A percentile compares a stretch with the other conserved stretches of the same genome.
phyloP scores from a whole-genome alignment of 1,140 invertebrate genomes.

The Cydia amplana region DNA sequence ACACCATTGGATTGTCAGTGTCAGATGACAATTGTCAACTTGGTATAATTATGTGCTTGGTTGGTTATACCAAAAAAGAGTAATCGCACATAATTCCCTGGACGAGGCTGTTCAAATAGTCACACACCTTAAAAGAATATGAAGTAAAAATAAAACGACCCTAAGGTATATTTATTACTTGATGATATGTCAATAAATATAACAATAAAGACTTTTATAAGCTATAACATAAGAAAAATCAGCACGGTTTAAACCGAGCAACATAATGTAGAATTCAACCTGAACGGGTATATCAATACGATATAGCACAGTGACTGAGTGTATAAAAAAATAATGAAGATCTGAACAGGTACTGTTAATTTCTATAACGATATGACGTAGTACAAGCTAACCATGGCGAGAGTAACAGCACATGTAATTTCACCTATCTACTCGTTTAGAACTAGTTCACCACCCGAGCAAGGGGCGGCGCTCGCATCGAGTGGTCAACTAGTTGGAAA shows the following conservation, averaged over 20 bases:
- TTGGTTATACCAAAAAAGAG: not conserved
- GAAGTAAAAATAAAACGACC: not conserved
- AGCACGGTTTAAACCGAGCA: slow-evolving; percentile 1
- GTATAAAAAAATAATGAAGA: slow-evolving; percentile 5
- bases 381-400: slow-evolving; percentile 28
- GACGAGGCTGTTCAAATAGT: not conserved
- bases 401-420: slow-evolving; percentile 30
- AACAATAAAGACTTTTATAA: not conserved
- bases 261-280: not conserved
- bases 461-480: not conserved
- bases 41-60: not conserved
- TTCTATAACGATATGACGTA: slow-evolving; percentile 28
- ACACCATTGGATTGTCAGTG: not conserved
- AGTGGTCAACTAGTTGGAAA: slow-evolving; percentile 1
- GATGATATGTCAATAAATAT: slow-evolving; percentile 24
- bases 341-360: slow-evolving; percentile 22
- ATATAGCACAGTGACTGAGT: not conserved
- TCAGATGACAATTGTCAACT: slow-evolving; percentile 5
- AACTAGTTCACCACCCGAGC: slow-evolving; percentile 9
- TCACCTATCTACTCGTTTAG: slow-evolving; percentile 20
- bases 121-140: not conserved
- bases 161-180: slow-evolving; percentile 17
- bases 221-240: not conserved
- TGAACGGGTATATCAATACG: not conserved
- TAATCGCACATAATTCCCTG: not conserved